Conservation (phyloP, 1,140 invertebrate species). For the Drosophila tropicalis region DNA sequence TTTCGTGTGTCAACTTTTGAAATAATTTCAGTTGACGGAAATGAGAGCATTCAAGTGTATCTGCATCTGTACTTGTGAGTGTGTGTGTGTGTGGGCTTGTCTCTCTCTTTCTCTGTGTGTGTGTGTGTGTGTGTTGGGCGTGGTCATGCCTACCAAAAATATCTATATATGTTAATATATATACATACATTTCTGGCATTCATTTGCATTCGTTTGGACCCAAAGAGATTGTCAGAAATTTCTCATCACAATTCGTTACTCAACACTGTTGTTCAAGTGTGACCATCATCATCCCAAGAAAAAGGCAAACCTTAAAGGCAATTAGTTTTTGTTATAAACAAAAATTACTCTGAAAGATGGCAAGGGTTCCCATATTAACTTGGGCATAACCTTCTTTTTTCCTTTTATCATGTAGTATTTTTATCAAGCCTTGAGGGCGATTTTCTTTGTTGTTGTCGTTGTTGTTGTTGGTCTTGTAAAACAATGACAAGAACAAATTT, state of each 20-base stretch:
- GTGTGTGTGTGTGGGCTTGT: not conserved
- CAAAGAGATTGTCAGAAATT: not conserved
- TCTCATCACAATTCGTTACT: not conserved
- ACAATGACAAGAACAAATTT: constrained; percentile 26
- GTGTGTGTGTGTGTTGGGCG: not conserved
- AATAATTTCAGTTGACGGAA: constrained; percentile 11
- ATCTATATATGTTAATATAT: not conserved
- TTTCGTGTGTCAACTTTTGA: constrained; percentile 17
- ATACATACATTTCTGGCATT: not conserved
- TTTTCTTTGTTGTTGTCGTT: not conserved
- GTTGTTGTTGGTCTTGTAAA: constrained; percentile 19
- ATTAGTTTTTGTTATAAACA: too few relatives aligned
- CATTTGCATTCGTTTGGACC: not conserved
- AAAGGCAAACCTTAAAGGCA: not conserved
- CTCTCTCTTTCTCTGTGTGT: not conserved
- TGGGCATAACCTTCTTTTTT: too few relatives aligned
- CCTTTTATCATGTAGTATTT: not conserved
- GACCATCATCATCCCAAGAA: too few relatives aligned
- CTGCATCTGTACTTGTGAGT: not conserved
- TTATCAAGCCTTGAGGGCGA: not conserved
- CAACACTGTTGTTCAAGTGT: not conserved
- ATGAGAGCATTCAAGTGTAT: constrained; percentile 16
- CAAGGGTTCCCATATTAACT: too few relatives aligned
- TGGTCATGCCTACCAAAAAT: not conserved
- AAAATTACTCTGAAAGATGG: too few relatives aligned